Base-by-base conservation (phyloP, 2,113 vertebrate genomes). In the Origma solitaria region DNA sequence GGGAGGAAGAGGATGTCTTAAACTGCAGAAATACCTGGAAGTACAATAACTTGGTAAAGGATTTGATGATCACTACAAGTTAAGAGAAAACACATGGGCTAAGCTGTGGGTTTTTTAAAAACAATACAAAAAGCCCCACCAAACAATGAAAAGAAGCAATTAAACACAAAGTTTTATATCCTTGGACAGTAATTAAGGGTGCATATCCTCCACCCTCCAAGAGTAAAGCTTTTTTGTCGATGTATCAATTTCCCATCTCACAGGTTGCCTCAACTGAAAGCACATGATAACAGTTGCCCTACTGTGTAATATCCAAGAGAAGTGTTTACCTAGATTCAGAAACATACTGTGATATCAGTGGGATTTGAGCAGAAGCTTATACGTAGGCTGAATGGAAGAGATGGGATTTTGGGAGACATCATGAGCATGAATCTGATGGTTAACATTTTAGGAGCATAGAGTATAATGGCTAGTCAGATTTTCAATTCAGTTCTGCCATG, bases 41-140 rank as follows among this genome's bases (percentile, higher is more conserved):
- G 31, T 30, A 53, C 40, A n/a, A 2, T 40, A 49, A 45, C 17
- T 40, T 42, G 18, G 7, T 73, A 65, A 80, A 66, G 22, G 51
- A 61, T 82, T 16, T 82, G 58, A 6, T 23, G 30, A 56, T 57
- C 35, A 4, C 44, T 69, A 9, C 15, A 54, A 54, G 24, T 75
- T 47, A 60, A 54, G 31, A 57, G 44, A 72, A 60, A 12, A 57
- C 14, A 35, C 7, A 1, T 50, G 40, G 49, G 5, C 37, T 49
- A 27, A 49, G 24, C 28, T 44, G 10, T 22, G 23, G 0, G 28
- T 23, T 49, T 42, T 24, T 6, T 2, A 20, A 44, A 71, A 35
- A 17, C 4, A 38, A n/a, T 45, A 28, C 7, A 25, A 22, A 66
- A 35, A 33, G 4, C 0, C 2, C 8, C 15, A 30, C 11, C 24